Conservation (phyloP, 1,140 invertebrate genomes). For the Aphelenchoides fujianensis region DNA sequence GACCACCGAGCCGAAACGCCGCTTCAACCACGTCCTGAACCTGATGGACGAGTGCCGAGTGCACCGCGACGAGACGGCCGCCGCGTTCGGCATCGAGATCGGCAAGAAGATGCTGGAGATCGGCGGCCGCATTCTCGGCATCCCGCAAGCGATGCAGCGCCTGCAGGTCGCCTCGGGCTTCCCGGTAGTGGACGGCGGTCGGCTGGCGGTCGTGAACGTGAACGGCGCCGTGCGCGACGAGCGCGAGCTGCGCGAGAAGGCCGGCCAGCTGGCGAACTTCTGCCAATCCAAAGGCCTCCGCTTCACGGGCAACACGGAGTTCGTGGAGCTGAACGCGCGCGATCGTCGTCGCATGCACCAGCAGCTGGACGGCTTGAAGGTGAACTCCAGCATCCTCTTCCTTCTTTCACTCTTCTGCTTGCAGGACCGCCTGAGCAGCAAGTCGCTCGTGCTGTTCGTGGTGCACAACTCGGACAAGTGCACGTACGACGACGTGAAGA, state of each 20-base stretch:
- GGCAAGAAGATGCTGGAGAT: conserved; percentile 21
- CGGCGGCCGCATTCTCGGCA: conserved; percentile 8
- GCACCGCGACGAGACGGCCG: conserved; percentile 5
- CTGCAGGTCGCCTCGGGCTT: neutral
- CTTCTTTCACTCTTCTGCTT: no score
- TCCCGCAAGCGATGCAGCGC: neutral
- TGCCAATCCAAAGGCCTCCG: neutral
- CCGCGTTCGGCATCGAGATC: conserved; percentile 15
- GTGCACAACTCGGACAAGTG: neutral
- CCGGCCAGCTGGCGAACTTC: neutral
- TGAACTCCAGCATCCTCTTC: neutral
- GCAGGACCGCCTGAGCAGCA: neutral
- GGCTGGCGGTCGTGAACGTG: neutral
- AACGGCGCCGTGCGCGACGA: neutral
- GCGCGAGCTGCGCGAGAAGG: neutral
- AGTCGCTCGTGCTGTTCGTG: neutral
- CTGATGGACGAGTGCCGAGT: neutral
- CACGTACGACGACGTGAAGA: conserved; percentile 3
- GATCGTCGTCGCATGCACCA: no score
- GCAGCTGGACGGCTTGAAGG: neutral
- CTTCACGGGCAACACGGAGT: neutral
- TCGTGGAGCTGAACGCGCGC: neutral
- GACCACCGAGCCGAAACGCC: neutral
- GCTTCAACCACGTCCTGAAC: conserved; percentile 7
- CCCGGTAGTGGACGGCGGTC: neutral